These are phyloP conservation scores for Exaiptasia diaphana DNA, from an alignment of 64 coral and sea anemone species.

Conservation along the genomic window DNA sequence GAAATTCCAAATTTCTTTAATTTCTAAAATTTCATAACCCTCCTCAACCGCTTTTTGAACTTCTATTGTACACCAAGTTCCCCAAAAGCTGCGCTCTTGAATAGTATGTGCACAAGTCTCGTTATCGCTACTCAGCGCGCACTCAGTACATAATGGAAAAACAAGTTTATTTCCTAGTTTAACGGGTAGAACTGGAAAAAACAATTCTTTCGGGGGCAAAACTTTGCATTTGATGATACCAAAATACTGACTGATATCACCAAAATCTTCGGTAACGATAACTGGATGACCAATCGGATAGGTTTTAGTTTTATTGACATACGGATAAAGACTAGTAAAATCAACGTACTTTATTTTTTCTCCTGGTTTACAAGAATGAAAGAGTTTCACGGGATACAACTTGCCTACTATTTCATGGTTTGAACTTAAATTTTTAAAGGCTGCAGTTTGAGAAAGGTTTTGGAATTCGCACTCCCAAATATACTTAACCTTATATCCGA, in stretches of 20 bases:
- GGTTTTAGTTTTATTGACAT: neutral
- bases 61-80: slow-evolving; percentile 3
- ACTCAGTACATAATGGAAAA: neutral
- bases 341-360: slow-evolving; percentile 12
- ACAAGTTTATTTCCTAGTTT: neutral
- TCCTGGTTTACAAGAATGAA: neutral
- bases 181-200: slow-evolving; percentile 27
- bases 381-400: neutral
- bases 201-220: neutral
- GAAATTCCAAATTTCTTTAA: slow-evolving; percentile 29
- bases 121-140: neutral
- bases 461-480: slow-evolving; percentile 10
- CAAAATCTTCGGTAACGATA: neutral
- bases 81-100: neutral
- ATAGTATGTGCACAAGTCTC: neutral
- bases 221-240: neutral
- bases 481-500: neutral
- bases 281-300: slow-evolving; percentile 22
- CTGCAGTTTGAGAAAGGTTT: neutral
- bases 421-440: neutral
- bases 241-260: neutral
- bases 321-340: slow-evolving; percentile 16
- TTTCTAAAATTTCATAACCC: slow-evolving; percentile 14
- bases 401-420: neutral
- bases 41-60: neutral